phyloP scores from a whole-genome alignment of 2,113 vertebrate genomes.

The Podiceps cristatus region DNA sequence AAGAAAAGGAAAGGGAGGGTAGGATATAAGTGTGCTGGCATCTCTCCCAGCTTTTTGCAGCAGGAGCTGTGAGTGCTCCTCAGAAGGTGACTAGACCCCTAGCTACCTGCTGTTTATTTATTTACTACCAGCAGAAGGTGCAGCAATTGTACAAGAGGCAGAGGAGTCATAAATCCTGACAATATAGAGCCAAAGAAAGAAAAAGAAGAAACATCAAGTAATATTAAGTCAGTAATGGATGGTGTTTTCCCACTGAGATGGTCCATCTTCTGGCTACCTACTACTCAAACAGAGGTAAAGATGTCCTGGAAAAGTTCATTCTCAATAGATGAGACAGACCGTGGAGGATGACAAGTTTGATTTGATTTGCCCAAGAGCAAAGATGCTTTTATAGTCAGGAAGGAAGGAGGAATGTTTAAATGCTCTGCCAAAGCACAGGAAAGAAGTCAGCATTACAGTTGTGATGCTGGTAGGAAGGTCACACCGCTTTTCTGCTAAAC shows the following conservation, averaged over 20 bases:
- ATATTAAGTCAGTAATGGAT: neutral
- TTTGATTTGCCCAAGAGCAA: neutral
- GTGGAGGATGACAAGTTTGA: fast-evolving
- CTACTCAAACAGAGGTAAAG: neutral
- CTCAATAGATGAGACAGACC: neutral
- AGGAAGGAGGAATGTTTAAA: neutral
- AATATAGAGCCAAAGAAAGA: neutral
- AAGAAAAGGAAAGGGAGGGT: neutral
- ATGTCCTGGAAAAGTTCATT: neutral
- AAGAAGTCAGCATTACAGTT: neutral
- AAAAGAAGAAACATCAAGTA: neutral
- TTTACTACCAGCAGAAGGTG: neutral
- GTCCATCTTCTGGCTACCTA: neutral
- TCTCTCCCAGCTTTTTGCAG: neutral
- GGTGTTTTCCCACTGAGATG: neutral
- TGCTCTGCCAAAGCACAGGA: neutral
- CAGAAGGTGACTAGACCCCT: neutral
- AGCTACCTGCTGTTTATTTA: neutral
- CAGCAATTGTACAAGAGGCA: neutral
- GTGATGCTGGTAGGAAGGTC: neutral
- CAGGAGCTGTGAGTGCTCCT: neutral
- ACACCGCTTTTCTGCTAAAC: neutral
- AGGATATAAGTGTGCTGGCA: neutral
- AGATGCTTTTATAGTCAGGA: neutral
- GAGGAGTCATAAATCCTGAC: neutral